Evolutionary conservation across 2,113 vertebrate species (phyloP), one percentile per base, ranked within the genome.

Genomic region (Tamias sibiricus): DNA sequence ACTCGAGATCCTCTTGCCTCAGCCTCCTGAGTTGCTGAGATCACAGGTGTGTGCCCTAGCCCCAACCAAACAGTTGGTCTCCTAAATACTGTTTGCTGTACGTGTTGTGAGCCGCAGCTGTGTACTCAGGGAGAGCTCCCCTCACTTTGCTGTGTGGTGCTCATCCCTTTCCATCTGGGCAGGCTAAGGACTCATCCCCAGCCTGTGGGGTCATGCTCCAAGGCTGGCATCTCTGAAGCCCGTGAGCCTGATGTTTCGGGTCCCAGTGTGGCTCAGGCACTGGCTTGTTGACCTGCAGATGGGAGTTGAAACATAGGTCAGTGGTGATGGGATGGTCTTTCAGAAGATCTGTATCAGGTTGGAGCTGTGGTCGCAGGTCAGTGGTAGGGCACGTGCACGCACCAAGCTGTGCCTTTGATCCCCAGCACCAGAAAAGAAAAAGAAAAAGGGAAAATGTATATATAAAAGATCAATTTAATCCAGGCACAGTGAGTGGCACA

Each of bases 321-420:
- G 5, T 17, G 1, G 2, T 16, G 6, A 6, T 12, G 14, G 8
- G 6, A 6, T 12, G 14, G 8, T 5, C 49, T 71, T 69, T 69
- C 11, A 32, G 24, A 66, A 12, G 62, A 64, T 30, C 32, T 66
- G 32, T 66, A 32, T 66, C 30, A 66, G 9, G 22, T 30, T 66
- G 30, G 26, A 32, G 11, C 64, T 66, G 59, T 28, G 9, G 59
- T 62, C 28, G 59, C 59, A 28, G 59, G 24, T 62, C 24, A 62
- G 59, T 62, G 54, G 20, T 57, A 59, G 24, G 24, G 57, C 2
- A 2, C 26, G 57, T 59, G 57, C 20, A 59, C 26, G 59, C 9
- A 62, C 59, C 59, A 28, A 62, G 59, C 24, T 9, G 3, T 24
- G 57, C 20, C 20, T 62, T 62, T 28, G 22, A 62, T 62, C 24